Evolutionary conservation across 2,888 invertebrate genomes (phyloP), one percentile per base, ranked within the genome.

Genomic region (Drosophila koepferae): DNA sequence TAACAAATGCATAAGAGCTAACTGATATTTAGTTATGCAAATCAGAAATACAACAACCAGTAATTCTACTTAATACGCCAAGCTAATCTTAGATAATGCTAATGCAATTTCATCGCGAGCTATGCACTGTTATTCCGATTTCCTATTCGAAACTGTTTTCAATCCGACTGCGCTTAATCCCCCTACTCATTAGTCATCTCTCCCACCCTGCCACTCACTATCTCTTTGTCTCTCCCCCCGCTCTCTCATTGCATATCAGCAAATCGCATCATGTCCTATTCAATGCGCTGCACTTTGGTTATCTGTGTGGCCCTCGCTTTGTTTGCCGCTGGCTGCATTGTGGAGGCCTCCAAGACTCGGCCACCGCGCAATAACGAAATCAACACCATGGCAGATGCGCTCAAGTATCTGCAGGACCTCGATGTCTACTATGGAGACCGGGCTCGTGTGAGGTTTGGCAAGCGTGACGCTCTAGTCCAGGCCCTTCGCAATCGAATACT

Each of bases 351-450:
- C 4, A 92, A 92, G 69, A 89, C 92, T 4, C 85, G 93, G 20
- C 92, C 92, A 20, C 92, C 92, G 23, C 90, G 93, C 36, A 94
- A 95, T 77, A 92, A 91, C 60, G 93, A 94, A 0, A 94, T 94
- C 54, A 94, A 94, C 68, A 94, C 95, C 82, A 95, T 95, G 94
- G 95, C 95, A 0, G 95, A 96, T 76, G 95, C 96, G 4, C 93
- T 96, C 1, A 95, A 95, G 79, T 95, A 95, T 92, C 94, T 96
- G 74, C 95, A 96, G 78, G 95, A 95, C 77, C 93, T 96, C 72
- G 96, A 96, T 83, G 95, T 95, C 79, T 94, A 94, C 87, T 96
- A 96, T 86, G 95, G 95, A 3, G 95, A 95, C 80, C 94, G 95
- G 81, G 94, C 95, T 81, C 94, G 96, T 92, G 96, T 95, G 62